These are phyloP conservation scores for Xiphorhynchus erythropygius DNA, from an alignment of 2,797 vertebrate genomes.

Conservation along the genomic window DNA sequence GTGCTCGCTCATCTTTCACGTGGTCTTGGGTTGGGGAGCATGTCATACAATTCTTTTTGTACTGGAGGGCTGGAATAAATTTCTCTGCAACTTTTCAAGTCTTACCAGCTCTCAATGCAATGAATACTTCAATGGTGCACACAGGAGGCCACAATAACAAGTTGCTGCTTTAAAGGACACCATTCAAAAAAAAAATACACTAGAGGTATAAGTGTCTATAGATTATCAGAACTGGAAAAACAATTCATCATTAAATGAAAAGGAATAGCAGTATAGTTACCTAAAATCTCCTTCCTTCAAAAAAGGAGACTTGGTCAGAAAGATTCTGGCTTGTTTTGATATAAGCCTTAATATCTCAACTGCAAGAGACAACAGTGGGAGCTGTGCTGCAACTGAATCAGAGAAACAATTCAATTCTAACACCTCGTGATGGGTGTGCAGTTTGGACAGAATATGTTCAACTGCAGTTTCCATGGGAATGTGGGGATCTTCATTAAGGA, in stretches of 20 bases:
- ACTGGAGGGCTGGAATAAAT: neutral
- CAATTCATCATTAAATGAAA: neutral
- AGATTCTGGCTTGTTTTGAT: neutral
- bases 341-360: neutral
- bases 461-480: constrained; percentile 1
- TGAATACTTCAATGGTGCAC: neutral
- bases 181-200: neutral
- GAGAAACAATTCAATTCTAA: neutral
- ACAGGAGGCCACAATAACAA: neutral
- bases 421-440: neutral
- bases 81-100: neutral
- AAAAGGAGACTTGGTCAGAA: neutral
- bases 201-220: neutral
- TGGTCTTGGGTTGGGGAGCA: neutral
- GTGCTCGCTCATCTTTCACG: neutral
- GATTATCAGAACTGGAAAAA: neutral
- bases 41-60: neutral
- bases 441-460: neutral
- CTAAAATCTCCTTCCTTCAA: neutral
- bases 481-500: neutral
- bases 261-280: neutral
- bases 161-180: neutral
- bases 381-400: neutral
- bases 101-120: neutral
- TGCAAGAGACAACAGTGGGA: neutral